These are phyloP conservation scores for Agrilus biguttatus DNA, from an alignment of 2,888 invertebrate genomes.

Conservation along the genomic window DNA sequence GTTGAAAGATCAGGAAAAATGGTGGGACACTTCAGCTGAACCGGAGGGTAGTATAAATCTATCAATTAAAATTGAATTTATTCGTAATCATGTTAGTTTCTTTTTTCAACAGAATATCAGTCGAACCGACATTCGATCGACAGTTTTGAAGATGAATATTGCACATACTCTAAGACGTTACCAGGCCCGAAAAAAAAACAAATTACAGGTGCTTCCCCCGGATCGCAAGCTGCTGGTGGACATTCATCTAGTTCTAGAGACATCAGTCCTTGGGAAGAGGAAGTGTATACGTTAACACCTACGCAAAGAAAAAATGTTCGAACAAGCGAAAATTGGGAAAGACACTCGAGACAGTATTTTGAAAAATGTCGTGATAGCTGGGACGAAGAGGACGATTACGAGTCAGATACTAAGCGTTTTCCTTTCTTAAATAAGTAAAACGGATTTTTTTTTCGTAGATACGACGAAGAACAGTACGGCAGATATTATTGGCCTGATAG, in stretches of 20 bases:
- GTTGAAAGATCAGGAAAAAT: constrained; percentile 30
- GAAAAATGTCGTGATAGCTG: constrained; percentile 36
- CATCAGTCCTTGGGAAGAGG: constrained; percentile 69
- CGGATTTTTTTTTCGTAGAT: constrained; percentile 16
- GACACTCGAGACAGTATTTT: constrained; percentile 25
- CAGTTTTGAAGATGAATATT: constrained; percentile 29
- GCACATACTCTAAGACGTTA: constrained; percentile 27
- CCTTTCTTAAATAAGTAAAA: neutral
- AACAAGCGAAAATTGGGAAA: constrained; percentile 32
- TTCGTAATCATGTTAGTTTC: too few species aligned
- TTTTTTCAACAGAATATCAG: constrained; percentile 16
- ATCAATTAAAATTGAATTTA: too few species aligned
- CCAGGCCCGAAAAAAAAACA: constrained; percentile 21
- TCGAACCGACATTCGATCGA: constrained; percentile 27
- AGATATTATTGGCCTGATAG: constrained; percentile 15
- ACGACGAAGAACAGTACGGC: constrained; percentile 25
- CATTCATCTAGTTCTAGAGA: constrained; percentile 60
- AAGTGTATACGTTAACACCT: constrained; percentile 32
- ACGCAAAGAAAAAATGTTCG: constrained; percentile 21
- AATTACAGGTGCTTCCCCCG: constrained; percentile 8
- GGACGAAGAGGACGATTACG: constrained; percentile 55
- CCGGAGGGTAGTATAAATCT: constrained; percentile 19
- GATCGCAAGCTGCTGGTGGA: constrained; percentile 14
- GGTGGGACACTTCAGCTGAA: constrained; percentile 32
- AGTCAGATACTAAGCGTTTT: constrained; percentile 33